A percentile compares a stretch with the other conserved stretches of the same genome.
phyloP scores from a whole-genome alignment of 2,797 vertebrate genomes.

The Strix occidentalis region DNA sequence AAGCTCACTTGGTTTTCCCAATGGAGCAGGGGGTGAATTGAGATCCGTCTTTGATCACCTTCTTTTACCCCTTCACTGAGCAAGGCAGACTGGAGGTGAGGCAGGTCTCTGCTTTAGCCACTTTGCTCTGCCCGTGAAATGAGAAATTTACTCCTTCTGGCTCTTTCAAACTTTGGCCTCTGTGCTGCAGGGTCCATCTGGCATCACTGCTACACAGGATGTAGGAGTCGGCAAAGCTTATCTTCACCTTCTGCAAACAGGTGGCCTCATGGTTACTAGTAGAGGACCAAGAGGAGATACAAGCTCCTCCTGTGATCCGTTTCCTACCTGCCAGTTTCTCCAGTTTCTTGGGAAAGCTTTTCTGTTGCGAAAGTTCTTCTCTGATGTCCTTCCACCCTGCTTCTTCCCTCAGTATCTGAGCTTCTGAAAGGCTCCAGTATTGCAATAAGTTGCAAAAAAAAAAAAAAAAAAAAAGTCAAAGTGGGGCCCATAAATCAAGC shows the following conservation, averaged over 20 bases:
- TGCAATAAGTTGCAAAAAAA: not conserved
- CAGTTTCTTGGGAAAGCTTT: not conserved
- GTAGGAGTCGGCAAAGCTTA: not conserved
- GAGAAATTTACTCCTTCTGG: not conserved
- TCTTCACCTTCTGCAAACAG: not conserved
- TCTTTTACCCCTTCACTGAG: not conserved
- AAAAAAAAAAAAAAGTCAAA: not conserved
- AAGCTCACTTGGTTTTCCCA: not conserved
- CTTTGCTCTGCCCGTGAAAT: not conserved
- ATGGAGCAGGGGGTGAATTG: not conserved
- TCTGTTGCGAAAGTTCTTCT: not conserved
- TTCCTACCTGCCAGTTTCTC: not conserved
- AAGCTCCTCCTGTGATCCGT: not conserved
- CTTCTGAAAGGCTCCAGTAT: not conserved
- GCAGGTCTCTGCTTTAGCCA: not conserved
- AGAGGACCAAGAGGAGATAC: not conserved
- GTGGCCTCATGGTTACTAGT: not conserved
- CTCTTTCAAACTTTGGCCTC: not conserved
- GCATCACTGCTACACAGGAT: fast-evolving
- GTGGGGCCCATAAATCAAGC: not conserved
- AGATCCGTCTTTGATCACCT: not conserved
- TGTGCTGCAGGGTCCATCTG: not conserved
- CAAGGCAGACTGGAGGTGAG: not conserved
- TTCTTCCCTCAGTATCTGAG: not conserved
- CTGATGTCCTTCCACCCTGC: not conserved